Evolutionary conservation across 2,888 invertebrate species (phyloP), one percentile per base, ranked within the genome.

Genomic region (Macrophya alboannulata): DNA sequence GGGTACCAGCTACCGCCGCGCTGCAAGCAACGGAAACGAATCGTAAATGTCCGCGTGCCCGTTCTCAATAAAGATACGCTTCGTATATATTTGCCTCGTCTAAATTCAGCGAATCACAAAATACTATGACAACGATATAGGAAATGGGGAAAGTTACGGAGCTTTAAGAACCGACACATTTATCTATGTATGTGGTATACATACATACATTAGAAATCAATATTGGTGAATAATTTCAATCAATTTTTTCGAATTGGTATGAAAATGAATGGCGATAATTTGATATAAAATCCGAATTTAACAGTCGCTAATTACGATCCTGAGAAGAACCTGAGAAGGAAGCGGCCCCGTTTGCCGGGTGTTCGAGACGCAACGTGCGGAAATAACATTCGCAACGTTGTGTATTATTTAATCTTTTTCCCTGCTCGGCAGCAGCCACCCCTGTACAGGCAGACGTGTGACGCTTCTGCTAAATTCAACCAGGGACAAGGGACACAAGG

Each of bases 381-480:
- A 62, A 62, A 62, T 12, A 62, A 25, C 62, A 21, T 62, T 25
- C 62, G 62, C 25, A 25, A 25, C 25, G 12, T 25, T 71, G 37
- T 71, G 71, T 71, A 40, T 76, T 51, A 62, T 62, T 68, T 68
- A 37, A 31, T 68, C 37, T 68, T 37, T 37, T 17, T 8, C 37
- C 17, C 68, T 17, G 37, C 68, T 17, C 37, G 37, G 8, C 15
- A 37, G 8, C 15, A 6, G 37, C 68, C 77, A 25, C 31, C 31
- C 77, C 77, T 37, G 25, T n/a, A 12, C 12, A 31, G 68, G 74
- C 12, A n/a, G 74, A 74, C 74, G 48, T 17, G 74, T 74, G 74
- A 45, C 37, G 37, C 55, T 51, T 77, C 31, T 31, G 77, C 8
- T 77, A 43, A 77, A 77, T 77, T 77, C 72, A 74, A n/a, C 45